A percentile compares a stretch with the other conserved stretches of the same genome.
Evolutionary conservation across 1,140 invertebrate species (phyloP).

Genomic region (Trinorchestia longiramus): DNA sequence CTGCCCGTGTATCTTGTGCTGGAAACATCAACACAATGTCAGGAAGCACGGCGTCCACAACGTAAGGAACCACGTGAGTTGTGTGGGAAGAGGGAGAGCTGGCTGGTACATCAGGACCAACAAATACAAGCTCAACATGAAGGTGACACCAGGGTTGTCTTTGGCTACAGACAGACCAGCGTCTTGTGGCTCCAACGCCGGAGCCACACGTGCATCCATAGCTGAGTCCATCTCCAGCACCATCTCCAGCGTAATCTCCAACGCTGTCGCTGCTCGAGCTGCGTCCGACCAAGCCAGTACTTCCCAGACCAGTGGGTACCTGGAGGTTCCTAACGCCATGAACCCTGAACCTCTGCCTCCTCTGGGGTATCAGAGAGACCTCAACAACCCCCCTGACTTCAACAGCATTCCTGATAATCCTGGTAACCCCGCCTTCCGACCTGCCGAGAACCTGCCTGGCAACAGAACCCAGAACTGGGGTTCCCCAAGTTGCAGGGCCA

Average conservation of each 20-base stretch:
- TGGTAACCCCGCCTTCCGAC: slow-evolving; percentile 13
- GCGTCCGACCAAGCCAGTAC: not conserved
- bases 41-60: not conserved
- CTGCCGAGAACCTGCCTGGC: not conserved
- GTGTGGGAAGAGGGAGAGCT: not conserved
- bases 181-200: not conserved
- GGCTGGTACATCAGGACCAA: slow-evolving; percentile 31
- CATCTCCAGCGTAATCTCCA: slow-evolving; percentile 21
- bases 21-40: not conserved
- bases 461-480: not conserved
- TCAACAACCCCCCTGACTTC: not conserved
- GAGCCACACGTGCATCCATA: not conserved
- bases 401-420: not conserved
- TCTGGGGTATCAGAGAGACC: not conserved
- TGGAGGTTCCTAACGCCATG: not conserved
- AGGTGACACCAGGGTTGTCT: not conserved
- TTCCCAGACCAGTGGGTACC: not conserved
- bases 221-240: slow-evolving; percentile 40
- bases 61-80: slow-evolving; percentile 36
- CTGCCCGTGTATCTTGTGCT: slow-evolving; percentile 35
- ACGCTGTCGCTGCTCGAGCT: not conserved
- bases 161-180: too few relatives aligned
- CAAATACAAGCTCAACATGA: slow-evolving; percentile 38
- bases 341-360: not conserved
- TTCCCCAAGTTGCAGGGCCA: not conserved